Conservation (phyloP, 2,888 invertebrate genomes). For the Parochlus steinenii region DNA sequence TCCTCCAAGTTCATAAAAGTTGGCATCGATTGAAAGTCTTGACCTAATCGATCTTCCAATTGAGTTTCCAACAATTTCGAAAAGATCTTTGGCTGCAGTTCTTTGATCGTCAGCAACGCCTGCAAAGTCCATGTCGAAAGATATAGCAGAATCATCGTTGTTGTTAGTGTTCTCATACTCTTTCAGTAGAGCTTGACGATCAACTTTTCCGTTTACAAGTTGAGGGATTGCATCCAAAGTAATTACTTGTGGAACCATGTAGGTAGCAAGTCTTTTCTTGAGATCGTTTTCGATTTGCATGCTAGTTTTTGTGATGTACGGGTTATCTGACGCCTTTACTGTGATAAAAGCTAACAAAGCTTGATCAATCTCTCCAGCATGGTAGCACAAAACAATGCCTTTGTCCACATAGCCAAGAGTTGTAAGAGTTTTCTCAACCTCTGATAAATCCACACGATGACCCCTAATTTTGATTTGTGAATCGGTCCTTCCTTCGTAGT, state of each 20-base stretch:
- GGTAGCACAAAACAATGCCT: slow-evolving; percentile 63
- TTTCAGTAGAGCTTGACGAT: slow-evolving; percentile 58
- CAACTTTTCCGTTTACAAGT: slow-evolving; percentile 74
- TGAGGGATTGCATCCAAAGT: slow-evolving; percentile 58
- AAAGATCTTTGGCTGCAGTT: slow-evolving; percentile 46
- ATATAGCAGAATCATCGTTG: slow-evolving; percentile 39
- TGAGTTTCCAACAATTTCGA: slow-evolving; percentile 57
- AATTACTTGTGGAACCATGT: slow-evolving; percentile 68
- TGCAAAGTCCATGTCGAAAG: slow-evolving; percentile 47
- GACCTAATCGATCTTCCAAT: slow-evolving; percentile 47
- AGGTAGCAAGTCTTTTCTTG: slow-evolving; percentile 46
- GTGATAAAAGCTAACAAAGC: slow-evolving; percentile 51
- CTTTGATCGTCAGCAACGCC: slow-evolving; percentile 40
- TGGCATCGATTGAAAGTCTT: slow-evolving; percentile 43
- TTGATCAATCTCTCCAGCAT: slow-evolving; percentile 52
- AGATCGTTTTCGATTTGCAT: slow-evolving; percentile 47
- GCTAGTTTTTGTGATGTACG: slow-evolving; percentile 33
- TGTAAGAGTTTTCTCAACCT: slow-evolving; percentile 60
- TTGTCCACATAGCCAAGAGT: slow-evolving; percentile 51
- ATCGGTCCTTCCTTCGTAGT: slow-evolving; percentile 70
- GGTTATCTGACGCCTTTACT: slow-evolving; percentile 16
- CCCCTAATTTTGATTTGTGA: slow-evolving; percentile 77
- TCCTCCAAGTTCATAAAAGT: slow-evolving; percentile 74
- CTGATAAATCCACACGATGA: slow-evolving; percentile 67
- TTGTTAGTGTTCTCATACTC: slow-evolving; percentile 56